Conservation (phyloP, 2,888 invertebrate species). For the Drosophila neoperkinsi region DNA sequence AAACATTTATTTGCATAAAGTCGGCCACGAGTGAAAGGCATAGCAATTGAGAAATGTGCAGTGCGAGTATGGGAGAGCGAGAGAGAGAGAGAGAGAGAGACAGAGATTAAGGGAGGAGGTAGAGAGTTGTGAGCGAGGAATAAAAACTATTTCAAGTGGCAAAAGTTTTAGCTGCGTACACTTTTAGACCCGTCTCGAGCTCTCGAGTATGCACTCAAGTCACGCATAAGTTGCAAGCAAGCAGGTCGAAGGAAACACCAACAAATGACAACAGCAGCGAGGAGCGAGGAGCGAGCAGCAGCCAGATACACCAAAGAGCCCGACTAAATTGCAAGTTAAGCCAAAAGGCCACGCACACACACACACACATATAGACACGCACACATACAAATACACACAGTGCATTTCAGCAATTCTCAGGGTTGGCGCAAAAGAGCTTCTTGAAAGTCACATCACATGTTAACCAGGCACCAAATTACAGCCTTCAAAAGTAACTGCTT, state of each 20-base stretch:
- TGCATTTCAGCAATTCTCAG: slow-evolving; percentile 37
- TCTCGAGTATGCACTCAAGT: slow-evolving; percentile 77
- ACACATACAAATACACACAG: slow-evolving; percentile 10
- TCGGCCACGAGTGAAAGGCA: slow-evolving; percentile 58
- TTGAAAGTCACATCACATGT: slow-evolving; percentile 26
- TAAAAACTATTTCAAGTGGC: slow-evolving; percentile 77
- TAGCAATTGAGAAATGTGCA: slow-evolving; percentile 52
- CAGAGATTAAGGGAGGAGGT: neutral
- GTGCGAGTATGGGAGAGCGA: neutral
- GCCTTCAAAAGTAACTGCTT: slow-evolving; percentile 36
- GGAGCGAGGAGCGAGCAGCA: slow-evolving; percentile 16
- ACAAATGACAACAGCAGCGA: slow-evolving; percentile 65
- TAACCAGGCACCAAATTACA: slow-evolving; percentile 32
- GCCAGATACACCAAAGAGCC: slow-evolving; percentile 37
- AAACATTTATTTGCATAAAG: slow-evolving; percentile 81
- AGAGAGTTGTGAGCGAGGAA: slow-evolving; percentile 32
- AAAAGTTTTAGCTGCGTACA: slow-evolving; percentile 80
- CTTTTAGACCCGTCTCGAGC: slow-evolving; percentile 68
- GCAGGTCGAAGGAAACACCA: slow-evolving; percentile 74
- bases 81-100: neutral
- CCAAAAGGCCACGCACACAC: slow-evolving; percentile 67
- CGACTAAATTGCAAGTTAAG: slow-evolving; percentile 76
- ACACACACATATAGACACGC: slow-evolving; percentile 9
- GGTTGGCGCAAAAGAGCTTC: slow-evolving; percentile 31
- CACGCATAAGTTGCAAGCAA: slow-evolving; percentile 77